phyloP scores from a whole-genome alignment of 1,140 invertebrate genomes.

The Tetragnatha versicolor region DNA sequence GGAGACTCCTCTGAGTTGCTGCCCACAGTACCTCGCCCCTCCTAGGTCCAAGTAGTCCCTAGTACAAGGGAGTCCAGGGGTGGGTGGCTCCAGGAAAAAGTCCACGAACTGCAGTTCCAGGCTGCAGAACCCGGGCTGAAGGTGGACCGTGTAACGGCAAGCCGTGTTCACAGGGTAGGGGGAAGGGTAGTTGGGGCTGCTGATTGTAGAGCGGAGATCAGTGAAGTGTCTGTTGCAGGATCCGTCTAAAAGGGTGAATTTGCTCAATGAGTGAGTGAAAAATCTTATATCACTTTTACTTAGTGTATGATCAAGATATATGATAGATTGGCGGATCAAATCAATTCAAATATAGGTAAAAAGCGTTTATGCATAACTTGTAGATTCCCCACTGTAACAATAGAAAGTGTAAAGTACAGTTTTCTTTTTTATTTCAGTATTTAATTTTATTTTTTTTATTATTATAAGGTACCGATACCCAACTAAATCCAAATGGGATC shows the following conservation, averaged over 20 bases:
- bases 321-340: too few relatives aligned
- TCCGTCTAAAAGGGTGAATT: neutral
- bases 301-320: too few relatives aligned
- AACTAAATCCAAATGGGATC: too few relatives aligned
- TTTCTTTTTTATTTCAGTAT: too few relatives aligned
- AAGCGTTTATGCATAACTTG: too few relatives aligned
- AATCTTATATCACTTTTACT: too few relatives aligned
- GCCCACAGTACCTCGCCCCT: constrained; percentile 57
- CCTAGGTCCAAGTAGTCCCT: constrained; percentile 58
- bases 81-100: constrained; percentile 56
- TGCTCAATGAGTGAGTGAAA: too few relatives aligned
- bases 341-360: too few relatives aligned
- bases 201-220: constrained; percentile 30
- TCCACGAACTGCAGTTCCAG: constrained; percentile 58
- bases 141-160: constrained; percentile 48
- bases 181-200: constrained; percentile 47
- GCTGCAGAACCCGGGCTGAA: constrained; percentile 51
- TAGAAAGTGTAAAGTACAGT: too few relatives aligned
- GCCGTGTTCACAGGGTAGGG: constrained; percentile 18
- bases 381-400: too few relatives aligned
- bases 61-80: constrained; percentile 53
- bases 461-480: too few relatives aligned
- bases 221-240: constrained; percentile 25
- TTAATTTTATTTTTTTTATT: too few relatives aligned
- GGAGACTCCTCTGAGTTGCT: constrained; percentile 52